phyloP scores from a whole-genome alignment of 2,797 vertebrate species.

The Notolabrus celidotus region DNA sequence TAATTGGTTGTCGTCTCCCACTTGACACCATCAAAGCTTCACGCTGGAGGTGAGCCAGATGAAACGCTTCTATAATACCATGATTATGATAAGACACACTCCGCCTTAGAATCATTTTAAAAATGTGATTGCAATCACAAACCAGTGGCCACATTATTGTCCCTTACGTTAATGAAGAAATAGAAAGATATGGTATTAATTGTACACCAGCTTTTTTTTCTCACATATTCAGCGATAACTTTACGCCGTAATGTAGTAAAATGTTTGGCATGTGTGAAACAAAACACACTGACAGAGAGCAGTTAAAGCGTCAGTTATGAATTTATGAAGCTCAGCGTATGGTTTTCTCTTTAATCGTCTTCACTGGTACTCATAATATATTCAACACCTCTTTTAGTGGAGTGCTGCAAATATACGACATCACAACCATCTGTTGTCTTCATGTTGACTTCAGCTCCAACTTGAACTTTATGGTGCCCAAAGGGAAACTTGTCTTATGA shows the following conservation, averaged over 20 bases:
- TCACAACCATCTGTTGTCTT: constrained; percentile 71
- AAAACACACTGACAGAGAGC: constrained; percentile 30
- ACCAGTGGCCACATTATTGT: constrained; percentile 62
- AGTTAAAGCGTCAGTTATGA: constrained; percentile 59
- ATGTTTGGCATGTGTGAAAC: constrained; percentile 24
- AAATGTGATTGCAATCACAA: constrained; percentile 74
- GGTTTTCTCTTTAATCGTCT: constrained; percentile 63
- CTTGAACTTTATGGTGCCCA: constrained; percentile 69
- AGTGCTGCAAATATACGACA: constrained; percentile 53
- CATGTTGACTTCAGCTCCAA: constrained; percentile 58
- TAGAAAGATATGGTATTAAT: constrained; percentile 32
- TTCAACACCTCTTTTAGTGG: constrained; percentile 63
- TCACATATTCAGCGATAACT: constrained; percentile 10
- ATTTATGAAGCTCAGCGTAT: constrained; percentile 54
- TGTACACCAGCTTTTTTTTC: constrained; percentile 19
- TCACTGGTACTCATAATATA: constrained; percentile 54
- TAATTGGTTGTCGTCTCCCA: constrained; percentile 83
- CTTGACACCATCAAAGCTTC: constrained; percentile 82
- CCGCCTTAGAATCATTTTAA: constrained; percentile 52
- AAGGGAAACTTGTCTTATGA: constrained; percentile 52
- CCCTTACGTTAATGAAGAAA: constrained; percentile 69
- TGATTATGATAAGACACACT: constrained; percentile 56
- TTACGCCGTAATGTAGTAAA: constrained; percentile 24
- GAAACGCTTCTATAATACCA: constrained; percentile 69
- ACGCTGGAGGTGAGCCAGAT: constrained; percentile 76